Base-by-base conservation (phyloP, 2,797 vertebrate species). In the Macropus fuliginosus region DNA sequence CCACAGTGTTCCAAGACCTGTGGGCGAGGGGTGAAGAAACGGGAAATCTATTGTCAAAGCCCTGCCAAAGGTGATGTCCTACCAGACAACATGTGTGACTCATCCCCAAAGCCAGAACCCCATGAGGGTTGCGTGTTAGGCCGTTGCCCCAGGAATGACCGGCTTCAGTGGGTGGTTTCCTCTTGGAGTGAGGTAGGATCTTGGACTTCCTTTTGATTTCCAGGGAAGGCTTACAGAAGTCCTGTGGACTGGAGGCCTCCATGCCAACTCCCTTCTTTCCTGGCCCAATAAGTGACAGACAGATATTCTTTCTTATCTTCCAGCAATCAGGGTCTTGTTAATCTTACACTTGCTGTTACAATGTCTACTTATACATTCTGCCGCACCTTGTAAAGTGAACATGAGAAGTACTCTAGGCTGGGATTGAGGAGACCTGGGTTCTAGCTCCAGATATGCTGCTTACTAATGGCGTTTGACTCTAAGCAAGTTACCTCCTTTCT, bases 1-100 rank as follows among this genome's bases (percentile, higher is more conserved):
- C 96, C 94, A 91, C 97, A 99, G 99, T 99, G 99, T 98, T 99
- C 99, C 93, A 99, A 99, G 98, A 99, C 99, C 3, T 99, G 99
- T 91, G 99, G 99, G 56, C 99, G 99, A 90, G 99, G 99, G 0
- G 93, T 99, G 97, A 99, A 98, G 98, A 99, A 99, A 97, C 99
- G 99, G 0, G 99, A 98, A 11, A 98, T 99, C 97, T 99, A 99
- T 96, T 99, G 99, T 98, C 98, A 98, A 96, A 99, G 98, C 93
- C 98, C 98, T 0, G 98, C 98, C 13, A 96, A 97, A 5, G 98
- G 98, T 0, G 99, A 99, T 94, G 98, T 99, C 90, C 96, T 99
- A 92, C 99, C 99, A 0, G 99, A 99, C 94, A 99, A 98, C 95
- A 98, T 98, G 99, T 99, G 99, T 97, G 97, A 99, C 94, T 96